Evolutionary conservation across 2,113 vertebrate genomes (phyloP).

Genomic region (Eonycteris spelaea): DNA sequence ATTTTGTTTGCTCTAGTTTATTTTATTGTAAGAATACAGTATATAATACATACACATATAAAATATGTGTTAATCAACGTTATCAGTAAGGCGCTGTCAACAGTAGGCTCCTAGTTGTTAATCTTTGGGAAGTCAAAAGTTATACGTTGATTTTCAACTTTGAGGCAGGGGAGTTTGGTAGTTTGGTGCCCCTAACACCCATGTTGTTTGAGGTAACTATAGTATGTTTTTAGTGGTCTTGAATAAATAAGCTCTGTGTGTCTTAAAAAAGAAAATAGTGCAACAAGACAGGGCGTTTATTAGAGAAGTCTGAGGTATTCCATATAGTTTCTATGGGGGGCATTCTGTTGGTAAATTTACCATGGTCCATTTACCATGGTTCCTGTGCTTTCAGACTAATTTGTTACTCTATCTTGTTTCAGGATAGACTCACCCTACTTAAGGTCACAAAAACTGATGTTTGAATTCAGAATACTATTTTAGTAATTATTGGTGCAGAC

Average conservation of each 20-base stretch:
- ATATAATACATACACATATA: background rate
- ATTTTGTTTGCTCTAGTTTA: background rate
- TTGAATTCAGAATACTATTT: slow-evolving; percentile 16
- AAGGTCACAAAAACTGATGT: slow-evolving; percentile 3
- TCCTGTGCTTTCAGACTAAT: background rate
- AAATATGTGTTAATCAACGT: background rate
- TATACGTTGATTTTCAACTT: background rate
- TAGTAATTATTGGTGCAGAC: slow-evolving; percentile 8
- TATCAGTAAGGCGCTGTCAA: background rate
- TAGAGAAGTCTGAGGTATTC: background rate
- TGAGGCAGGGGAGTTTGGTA: background rate
- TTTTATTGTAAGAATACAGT: background rate
- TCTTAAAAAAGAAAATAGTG: slow-evolving; percentile 10
- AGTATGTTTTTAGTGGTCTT: slow-evolving; percentile 9
- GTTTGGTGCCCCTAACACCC: background rate
- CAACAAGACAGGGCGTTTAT: background rate
- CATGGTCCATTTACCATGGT: background rate
- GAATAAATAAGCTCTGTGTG: background rate
- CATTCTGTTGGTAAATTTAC: slow-evolving; percentile 17
- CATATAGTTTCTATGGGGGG: background rate
- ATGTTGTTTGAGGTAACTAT: background rate
- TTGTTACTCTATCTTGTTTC: background rate
- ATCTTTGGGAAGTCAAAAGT: background rate
- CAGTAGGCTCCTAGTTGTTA: background rate
- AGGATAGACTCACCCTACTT: background rate